Conservation (phyloP, 2,113 vertebrate genomes). For the Felis chaus region DNA sequence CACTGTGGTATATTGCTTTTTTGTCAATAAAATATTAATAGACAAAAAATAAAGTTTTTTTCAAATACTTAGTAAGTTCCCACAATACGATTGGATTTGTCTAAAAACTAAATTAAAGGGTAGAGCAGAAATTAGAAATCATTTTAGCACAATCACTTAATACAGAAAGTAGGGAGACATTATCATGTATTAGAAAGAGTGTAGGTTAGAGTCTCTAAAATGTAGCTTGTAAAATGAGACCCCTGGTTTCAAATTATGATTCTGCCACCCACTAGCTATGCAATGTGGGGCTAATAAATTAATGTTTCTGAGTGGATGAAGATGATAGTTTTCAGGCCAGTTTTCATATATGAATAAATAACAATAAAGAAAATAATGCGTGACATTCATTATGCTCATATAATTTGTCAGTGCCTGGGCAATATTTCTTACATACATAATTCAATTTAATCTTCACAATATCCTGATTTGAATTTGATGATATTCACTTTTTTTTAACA, state of each 20-base stretch:
- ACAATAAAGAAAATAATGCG: not conserved
- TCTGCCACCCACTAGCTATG: not conserved
- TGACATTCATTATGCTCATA: not conserved
- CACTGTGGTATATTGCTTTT: not conserved
- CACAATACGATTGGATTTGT: not conserved
- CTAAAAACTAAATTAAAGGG: not conserved
- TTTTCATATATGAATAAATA: not conserved
- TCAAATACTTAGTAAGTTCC: not conserved
- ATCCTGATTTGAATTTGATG: not conserved
- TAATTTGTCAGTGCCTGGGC: not conserved
- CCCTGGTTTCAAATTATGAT: not conserved
- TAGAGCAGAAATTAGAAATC: not conserved
- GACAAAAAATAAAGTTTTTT: not conserved
- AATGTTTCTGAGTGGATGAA: not conserved
- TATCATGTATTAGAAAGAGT: not conserved
- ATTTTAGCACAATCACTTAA: not conserved
- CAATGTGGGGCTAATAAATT: not conserved
- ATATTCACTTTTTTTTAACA: not conserved
- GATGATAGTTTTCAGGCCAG: not conserved
- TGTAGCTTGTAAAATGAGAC: not conserved
- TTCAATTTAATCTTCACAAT: not conserved
- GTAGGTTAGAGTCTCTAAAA: not conserved
- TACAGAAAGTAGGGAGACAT: not conserved
- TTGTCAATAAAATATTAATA: constrained; percentile 29
- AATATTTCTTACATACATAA: not conserved